Evolutionary conservation across 2,113 vertebrate species (phyloP).

Genomic region (Platysteira castanea): DNA sequence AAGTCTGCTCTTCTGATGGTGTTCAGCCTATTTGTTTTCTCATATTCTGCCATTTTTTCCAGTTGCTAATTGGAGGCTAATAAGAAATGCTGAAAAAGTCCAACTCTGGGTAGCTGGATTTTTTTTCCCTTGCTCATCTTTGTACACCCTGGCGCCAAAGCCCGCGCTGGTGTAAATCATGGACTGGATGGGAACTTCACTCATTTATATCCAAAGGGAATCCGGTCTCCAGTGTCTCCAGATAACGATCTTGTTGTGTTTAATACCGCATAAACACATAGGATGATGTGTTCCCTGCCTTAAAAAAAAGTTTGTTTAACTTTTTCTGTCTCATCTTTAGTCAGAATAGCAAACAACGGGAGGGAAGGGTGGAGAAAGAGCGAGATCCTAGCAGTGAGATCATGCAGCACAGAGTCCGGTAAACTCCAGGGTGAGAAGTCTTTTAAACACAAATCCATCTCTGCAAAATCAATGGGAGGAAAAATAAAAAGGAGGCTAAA

Average conservation of each 20-base stretch:
- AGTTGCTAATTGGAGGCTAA: background rate
- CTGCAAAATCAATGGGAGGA: slow-evolving; percentile 29
- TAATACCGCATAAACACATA: slow-evolving; percentile 47
- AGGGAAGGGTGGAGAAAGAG: slow-evolving; percentile 56
- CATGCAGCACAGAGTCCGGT: background rate
- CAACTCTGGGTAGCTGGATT: background rate
- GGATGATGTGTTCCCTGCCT: slow-evolving; percentile 33
- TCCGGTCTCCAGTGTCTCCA: slow-evolving; percentile 40
- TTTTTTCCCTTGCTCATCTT: background rate
- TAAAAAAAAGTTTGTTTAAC: slow-evolving; percentile 48
- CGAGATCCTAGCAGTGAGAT: slow-evolving; percentile 42
- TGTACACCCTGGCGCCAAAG: slow-evolving; percentile 29
- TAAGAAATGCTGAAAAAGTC: background rate
- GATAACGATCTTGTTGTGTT: slow-evolving; percentile 60
- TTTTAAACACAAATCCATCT: slow-evolving; percentile 44
- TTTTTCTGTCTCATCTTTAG: slow-evolving; percentile 40
- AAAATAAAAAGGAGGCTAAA: slow-evolving; percentile 2
- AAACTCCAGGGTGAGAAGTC: slow-evolving; percentile 55
- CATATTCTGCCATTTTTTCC: background rate
- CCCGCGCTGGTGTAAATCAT: background rate
- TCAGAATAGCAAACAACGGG: slow-evolving; percentile 40
- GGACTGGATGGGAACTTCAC: slow-evolving; percentile 24
- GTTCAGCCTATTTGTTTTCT: background rate
- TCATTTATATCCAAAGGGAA: slow-evolving; percentile 46
- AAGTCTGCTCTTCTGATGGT: background rate